phyloP scores from a whole-genome alignment of 2,888 invertebrate genomes.

The Metacarcinus magister region DNA sequence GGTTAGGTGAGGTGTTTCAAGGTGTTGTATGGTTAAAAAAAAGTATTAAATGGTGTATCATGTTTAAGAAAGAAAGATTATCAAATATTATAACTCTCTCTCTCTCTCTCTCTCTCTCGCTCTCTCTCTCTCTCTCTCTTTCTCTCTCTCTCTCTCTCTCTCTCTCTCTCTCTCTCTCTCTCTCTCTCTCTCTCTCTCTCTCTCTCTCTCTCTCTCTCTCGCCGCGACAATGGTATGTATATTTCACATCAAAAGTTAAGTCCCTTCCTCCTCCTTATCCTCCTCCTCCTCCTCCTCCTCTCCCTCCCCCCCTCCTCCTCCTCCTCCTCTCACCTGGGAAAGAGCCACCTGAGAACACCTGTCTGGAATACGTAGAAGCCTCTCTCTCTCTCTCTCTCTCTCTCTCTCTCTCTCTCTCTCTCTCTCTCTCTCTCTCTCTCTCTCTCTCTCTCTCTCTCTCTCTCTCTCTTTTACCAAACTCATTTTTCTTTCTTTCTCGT shows the following conservation, averaged over 20 bases:
- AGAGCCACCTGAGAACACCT: too few species aligned
- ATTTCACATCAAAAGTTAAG: background rate
- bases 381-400: slow-evolving; percentile 35
- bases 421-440: background rate
- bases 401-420: background rate
- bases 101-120: too few species aligned
- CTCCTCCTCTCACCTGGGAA: too few species aligned
- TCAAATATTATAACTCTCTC: background rate
- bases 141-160: too few species aligned
- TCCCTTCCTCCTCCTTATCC: background rate
- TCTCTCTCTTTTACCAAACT: background rate
- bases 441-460: background rate
- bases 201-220: slow-evolving; percentile 33
- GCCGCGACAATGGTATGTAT: background rate
- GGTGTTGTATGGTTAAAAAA: too few species aligned
- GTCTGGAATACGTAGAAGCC: background rate
- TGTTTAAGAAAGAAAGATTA: too few species aligned
- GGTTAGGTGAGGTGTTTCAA: too few species aligned
- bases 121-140: background rate
- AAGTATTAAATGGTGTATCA: too few species aligned
- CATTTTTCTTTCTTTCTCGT: background rate
- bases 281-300: background rate
- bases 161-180: background rate
- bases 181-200: slow-evolving; percentile 7
- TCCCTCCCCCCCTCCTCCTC: too few species aligned